Evolutionary conservation across 2,113 vertebrate species (phyloP).

Genomic region (Perca flavescens): DNA sequence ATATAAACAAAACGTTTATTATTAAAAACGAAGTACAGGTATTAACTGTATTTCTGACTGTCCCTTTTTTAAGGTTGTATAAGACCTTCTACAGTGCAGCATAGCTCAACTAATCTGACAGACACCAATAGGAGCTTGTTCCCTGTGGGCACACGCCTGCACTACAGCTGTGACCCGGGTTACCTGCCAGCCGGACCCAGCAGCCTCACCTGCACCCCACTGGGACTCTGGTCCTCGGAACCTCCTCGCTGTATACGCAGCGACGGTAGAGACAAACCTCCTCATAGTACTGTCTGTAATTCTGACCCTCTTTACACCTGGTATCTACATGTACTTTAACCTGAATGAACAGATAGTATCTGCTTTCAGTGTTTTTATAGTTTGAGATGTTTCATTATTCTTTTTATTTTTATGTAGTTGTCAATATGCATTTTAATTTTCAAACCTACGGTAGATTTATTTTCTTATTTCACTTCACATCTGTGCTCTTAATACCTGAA

Average conservation of each 20-base stretch:
- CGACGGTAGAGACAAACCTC: conserved; percentile 71
- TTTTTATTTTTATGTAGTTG: background rate
- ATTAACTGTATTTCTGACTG: conserved; percentile 6
- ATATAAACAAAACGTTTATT: background rate
- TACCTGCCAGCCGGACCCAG: conserved; percentile 78
- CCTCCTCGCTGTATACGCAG: conserved; percentile 81
- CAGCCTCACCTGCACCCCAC: conserved; percentile 70
- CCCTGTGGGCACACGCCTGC: conserved; percentile 77
- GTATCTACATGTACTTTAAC: too few relatives aligned
- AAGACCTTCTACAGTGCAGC: conserved; percentile 74
- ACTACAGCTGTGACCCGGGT: conserved; percentile 82
- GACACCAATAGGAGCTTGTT: conserved; percentile 80
- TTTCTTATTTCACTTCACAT: background rate
- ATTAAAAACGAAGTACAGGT: background rate
- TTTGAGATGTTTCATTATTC: background rate
- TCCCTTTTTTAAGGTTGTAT: conserved; percentile 67
- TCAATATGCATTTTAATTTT: background rate
- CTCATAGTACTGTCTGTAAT: background rate
- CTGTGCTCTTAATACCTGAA: background rate
- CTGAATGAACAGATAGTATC: background rate
- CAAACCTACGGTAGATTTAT: background rate
- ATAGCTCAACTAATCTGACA: conserved; percentile 77
- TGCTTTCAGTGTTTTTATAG: background rate
- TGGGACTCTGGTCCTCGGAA: conserved; percentile 80
- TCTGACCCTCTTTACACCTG: background rate